phyloP scores from a whole-genome alignment of 2,797 vertebrate species.

The Antrozous pallidus region DNA sequence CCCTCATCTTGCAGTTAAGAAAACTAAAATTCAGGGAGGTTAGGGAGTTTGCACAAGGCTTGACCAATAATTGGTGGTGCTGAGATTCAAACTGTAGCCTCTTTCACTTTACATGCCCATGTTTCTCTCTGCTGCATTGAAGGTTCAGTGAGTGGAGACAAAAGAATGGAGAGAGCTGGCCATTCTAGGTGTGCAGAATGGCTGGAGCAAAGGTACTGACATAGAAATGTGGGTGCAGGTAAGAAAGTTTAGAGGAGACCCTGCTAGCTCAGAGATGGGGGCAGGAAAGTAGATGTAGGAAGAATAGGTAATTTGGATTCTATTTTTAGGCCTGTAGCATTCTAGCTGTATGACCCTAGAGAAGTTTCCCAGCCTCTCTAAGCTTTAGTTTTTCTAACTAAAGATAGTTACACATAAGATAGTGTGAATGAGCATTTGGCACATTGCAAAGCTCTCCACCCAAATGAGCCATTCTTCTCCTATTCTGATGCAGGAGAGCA shows the following conservation, averaged over 20 bases:
- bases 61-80: background rate
- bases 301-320: background rate
- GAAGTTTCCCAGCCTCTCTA: background rate
- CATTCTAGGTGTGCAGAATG: background rate
- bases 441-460: background rate
- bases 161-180: background rate
- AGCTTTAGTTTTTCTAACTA: background rate
- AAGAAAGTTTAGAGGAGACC: background rate
- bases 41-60: background rate
- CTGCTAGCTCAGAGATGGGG: background rate
- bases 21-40: background rate
- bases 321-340: background rate
- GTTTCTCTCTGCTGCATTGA: background rate
- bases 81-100: background rate
- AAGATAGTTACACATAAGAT: background rate
- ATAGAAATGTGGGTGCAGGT: background rate
- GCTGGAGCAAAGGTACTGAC: background rate
- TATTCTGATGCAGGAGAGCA: background rate
- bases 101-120: background rate
- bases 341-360: background rate
- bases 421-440: accelerated
- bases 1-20: background rate
- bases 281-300: background rate
- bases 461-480: background rate
- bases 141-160: background rate